Base-by-base conservation (phyloP, 2,113 vertebrate species). In the Elephantulus edwardii region DNA sequence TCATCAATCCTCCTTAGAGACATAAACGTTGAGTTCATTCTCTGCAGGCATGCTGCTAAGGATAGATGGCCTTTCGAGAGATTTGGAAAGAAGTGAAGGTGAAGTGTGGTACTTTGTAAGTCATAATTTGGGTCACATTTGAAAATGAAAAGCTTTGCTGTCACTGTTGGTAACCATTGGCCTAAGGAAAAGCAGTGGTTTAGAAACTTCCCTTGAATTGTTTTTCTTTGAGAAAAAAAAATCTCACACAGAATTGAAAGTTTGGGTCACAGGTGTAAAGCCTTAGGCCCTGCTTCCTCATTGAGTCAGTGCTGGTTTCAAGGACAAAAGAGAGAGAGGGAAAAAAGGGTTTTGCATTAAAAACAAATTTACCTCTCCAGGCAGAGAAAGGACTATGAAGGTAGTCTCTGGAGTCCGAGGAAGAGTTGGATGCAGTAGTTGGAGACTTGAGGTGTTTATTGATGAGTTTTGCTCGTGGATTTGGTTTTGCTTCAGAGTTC, bases 111-210 rank as follows among this genome's bases (percentile, higher is more conserved):
- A 6, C 46, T 76, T 44, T 83, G 16, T 62, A 91, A 94, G 85
- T 93, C 90, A 72, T 79, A 91, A 95, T 93, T 95, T 94, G 84
- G 95, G 94, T 96, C 92, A 94, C 68, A 86, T 90, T 94, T 86
- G 75, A 77, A 88, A 90, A 46, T 50, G 40, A 56, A 84, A 92
- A 54, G 48, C 40, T 72, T 56, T 92, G 46, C 62, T 50, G 42
- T 94, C 81, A 1, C 90, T 89, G 90, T 86, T 90, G 88, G 94
- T 79, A 93, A 91, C 70, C 86, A 83, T 58, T 92, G 88, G 92
- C 94, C 95, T 92, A 78, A 94, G 93, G 92, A 95, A 92, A 96
- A 87, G 91, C 93, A 84, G 46, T 94, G 90, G 93, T 92, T 95
- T 79, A 89, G 89, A 91, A 95, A 95, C 64, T 64, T 84, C 35